Conservation (phyloP, 2,797 vertebrate genomes). For the Astyanax mexicanus region DNA sequence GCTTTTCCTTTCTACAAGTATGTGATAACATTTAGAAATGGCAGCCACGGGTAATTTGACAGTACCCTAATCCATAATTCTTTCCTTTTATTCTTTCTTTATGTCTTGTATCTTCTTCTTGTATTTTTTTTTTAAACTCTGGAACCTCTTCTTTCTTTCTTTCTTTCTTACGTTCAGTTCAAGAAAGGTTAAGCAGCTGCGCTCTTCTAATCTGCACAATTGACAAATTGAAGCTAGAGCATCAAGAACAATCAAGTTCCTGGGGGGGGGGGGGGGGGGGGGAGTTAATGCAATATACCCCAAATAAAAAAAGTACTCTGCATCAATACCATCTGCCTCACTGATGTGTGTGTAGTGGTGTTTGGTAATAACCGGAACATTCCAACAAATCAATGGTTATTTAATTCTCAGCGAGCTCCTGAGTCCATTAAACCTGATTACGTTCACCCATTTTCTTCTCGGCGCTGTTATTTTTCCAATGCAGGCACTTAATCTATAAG, state of each 20-base stretch:
- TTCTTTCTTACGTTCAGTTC: no score
- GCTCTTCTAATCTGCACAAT: conserved; percentile 45
- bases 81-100: neutral
- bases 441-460: conserved; percentile 90
- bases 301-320: conserved; percentile 64
- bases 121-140: conserved; percentile 17
- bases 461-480: conserved; percentile 87
- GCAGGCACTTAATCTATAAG: conserved; percentile 92
- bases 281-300: conserved; percentile 62
- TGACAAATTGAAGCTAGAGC: conserved; percentile 57
- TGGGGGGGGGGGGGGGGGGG: conserved; percentile 12
- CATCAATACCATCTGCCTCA: conserved; percentile 83
- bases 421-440: conserved; percentile 94
- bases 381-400: conserved; percentile 93
- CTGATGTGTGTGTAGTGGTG: conserved; percentile 87
- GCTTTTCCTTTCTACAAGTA: conserved; percentile 38
- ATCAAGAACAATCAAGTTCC: conserved; percentile 59
- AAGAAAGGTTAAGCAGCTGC: conserved; percentile 47
- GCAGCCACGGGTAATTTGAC: conserved; percentile 29
- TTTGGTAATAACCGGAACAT: conserved; percentile 93
- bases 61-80: conserved; percentile 47
- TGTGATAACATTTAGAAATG: conserved; percentile 28
- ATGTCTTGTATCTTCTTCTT: neutral
- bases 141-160: conserved; percentile 26
- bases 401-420: conserved; percentile 92